Evolutionary conservation across 2,888 invertebrate species (phyloP).

Genomic region (Aspidapion aeneum): DNA sequence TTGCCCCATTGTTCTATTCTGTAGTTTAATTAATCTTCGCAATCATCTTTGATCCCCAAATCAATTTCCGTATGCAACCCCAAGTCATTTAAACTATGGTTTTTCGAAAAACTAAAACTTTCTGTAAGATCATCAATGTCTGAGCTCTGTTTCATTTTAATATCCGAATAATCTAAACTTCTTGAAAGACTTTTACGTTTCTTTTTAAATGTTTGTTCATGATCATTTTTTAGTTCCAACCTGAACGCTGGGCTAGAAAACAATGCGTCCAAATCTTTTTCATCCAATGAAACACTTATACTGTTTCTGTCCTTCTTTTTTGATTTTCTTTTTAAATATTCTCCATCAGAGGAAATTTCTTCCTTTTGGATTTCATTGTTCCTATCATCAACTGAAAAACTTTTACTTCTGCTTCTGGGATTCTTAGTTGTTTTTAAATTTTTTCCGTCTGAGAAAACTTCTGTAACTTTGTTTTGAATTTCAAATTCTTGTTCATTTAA

Average conservation of each 20-base stretch:
- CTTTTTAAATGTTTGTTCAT: background rate
- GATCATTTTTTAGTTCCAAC: background rate
- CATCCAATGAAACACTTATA: slow-evolving; percentile 6
- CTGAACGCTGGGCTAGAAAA: background rate
- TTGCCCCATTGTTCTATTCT: background rate
- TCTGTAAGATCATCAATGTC: background rate
- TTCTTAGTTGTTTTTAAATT: too few relatives aligned
- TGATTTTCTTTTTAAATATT: too few relatives aligned
- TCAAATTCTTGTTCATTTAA: too few relatives aligned
- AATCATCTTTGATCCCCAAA: background rate
- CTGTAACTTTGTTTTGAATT: too few relatives aligned
- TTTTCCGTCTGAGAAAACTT: background rate
- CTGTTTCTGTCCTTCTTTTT: slow-evolving; percentile 6
- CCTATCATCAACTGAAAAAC: too few relatives aligned
- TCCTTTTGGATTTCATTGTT: too few relatives aligned
- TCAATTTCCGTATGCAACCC: background rate
- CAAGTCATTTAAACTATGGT: background rate
- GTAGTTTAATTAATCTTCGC: too few relatives aligned
- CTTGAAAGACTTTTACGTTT: slow-evolving; percentile 1
- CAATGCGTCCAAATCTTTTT: slow-evolving; percentile 1
- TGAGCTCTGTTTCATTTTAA: background rate
- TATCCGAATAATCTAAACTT: background rate
- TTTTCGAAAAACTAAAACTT: background rate
- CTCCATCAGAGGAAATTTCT: too few relatives aligned
- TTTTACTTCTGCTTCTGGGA: too few relatives aligned